Percentiles rank a stretch among this genome's conserved stretches.
phyloP scores from a whole-genome alignment of 2,888 invertebrate genomes.

The Andrena dorsata region DNA sequence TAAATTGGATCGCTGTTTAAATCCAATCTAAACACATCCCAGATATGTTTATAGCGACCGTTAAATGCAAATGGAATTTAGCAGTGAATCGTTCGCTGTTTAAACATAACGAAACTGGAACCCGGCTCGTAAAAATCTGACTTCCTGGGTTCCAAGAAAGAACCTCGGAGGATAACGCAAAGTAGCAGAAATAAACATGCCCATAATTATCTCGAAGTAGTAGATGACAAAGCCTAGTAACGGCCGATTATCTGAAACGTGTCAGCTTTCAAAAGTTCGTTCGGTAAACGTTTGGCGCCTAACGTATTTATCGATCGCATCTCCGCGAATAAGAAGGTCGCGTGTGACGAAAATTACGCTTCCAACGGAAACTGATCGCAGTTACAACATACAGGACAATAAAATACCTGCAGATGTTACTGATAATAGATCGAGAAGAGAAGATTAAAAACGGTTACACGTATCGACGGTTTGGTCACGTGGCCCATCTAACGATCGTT shows the following conservation, averaged over 20 bases:
- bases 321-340: conserved; percentile 33
- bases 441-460: not conserved
- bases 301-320: conserved; percentile 68
- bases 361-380: not conserved
- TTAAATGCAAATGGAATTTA: not conserved
- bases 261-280: conserved; percentile 34
- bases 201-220: not conserved
- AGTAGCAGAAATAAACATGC: not conserved
- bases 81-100: not conserved
- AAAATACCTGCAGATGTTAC: not conserved
- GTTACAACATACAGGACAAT: not conserved
- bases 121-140: no score
- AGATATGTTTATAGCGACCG: not conserved
- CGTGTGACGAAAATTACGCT: not conserved
- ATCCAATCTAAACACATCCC: not conserved
- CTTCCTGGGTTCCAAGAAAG: no score
- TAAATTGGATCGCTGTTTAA: conserved; percentile 24
- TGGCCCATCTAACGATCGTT: not conserved
- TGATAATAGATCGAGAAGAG: no score
- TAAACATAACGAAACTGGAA: not conserved
- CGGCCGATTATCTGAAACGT: conserved; percentile 13
- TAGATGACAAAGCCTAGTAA: not conserved
- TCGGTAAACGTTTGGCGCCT: conserved; percentile 40
- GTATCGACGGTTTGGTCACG: conserved; percentile 15
- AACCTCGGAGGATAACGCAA: no score